Percentiles rank a stretch among this genome's conserved stretches.
phyloP scores from a whole-genome alignment of 2,797 vertebrate genomes.

The Thunnus albacares region DNA sequence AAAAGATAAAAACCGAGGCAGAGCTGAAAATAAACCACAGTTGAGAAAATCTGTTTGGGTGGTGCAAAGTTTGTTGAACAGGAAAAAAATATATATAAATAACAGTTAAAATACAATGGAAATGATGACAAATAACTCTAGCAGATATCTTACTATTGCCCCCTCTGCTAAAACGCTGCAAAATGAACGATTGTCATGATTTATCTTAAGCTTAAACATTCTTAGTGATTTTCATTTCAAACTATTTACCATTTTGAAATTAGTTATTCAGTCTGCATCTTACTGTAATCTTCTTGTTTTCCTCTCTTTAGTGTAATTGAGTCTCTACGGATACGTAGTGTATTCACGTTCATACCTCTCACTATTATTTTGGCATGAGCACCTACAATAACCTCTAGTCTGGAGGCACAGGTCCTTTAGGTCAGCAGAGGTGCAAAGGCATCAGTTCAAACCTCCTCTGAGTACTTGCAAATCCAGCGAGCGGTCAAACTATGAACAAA shows the following conservation, averaged over 20 bases:
- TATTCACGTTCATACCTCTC: conserved; percentile 63
- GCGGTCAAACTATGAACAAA: conserved; percentile 6
- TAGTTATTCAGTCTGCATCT: conserved; percentile 42
- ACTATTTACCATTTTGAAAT: conserved; percentile 18
- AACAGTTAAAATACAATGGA: conserved; percentile 73
- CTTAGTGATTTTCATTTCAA: conserved; percentile 48
- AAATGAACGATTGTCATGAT: conserved; percentile 76
- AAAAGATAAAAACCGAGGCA: conserved; percentile 35
- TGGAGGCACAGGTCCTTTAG: conserved; percentile 53
- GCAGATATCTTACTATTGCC: conserved; percentile 48
- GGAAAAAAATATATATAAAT: conserved; percentile 71
- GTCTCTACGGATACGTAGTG: conserved; percentile 59
- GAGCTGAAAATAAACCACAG: conserved; percentile 35
- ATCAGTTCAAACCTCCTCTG: conserved; percentile 53
- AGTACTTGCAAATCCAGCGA: conserved; percentile 49
- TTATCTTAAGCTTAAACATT: conserved; percentile 66
- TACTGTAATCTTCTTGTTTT: conserved; percentile 8
- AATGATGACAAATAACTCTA: conserved; percentile 51
- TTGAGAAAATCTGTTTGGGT: conserved; percentile 35
- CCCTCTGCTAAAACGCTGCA: conserved; percentile 58
- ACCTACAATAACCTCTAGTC: conserved; percentile 44
- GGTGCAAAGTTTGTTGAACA: conserved; percentile 39
- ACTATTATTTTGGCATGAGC: conserved; percentile 76
- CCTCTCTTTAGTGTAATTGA: conserved; percentile 73
- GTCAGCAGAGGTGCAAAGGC: conserved; percentile 65